phyloP scores from a whole-genome alignment of 2,888 invertebrate species.

The Luperina testacea region DNA sequence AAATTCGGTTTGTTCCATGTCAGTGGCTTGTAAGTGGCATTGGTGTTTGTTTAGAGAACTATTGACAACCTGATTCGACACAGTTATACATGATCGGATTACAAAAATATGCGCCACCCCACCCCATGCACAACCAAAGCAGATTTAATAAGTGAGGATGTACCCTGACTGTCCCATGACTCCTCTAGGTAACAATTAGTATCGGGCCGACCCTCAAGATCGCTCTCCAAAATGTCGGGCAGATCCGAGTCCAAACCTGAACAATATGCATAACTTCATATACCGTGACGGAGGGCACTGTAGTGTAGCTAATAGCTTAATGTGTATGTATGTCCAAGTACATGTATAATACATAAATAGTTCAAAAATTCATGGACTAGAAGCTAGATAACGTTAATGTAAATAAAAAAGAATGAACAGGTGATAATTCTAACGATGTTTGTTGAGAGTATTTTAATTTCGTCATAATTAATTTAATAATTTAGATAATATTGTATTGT shows the following conservation, averaged over 20 bases:
- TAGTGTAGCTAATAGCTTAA: constrained; percentile 20
- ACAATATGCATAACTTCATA: constrained; percentile 77
- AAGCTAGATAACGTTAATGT: constrained; percentile 48
- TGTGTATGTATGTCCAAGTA: constrained; percentile 23
- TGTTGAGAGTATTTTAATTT: constrained; percentile 24
- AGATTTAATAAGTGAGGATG: constrained; percentile 73
- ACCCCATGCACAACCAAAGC: constrained; percentile 84
- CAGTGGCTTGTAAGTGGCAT: constrained; percentile 66
- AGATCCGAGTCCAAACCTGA: constrained; percentile 88
- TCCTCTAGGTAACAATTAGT: constrained; percentile 90
- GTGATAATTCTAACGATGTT: constrained; percentile 38
- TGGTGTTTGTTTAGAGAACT: constrained; percentile 52
- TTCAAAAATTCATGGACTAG: constrained; percentile 79
- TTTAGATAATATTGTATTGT: constrained; percentile 28
- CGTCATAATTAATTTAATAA: constrained; percentile 25
- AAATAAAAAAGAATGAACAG: constrained; percentile 29
- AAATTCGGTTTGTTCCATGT: constrained; percentile 65
- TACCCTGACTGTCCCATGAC: constrained; percentile 89
- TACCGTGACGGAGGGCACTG: constrained; percentile 58
- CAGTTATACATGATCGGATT: constrained; percentile 51
- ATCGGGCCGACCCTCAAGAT: constrained; percentile 87
- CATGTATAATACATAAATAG: constrained; percentile 41
- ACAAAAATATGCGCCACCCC: constrained; percentile 67
- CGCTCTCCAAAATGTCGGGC: constrained; percentile 87
- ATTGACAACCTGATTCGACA: constrained; percentile 50